A percentile compares a stretch with the other conserved stretches of the same genome.
phyloP scores from a whole-genome alignment of 2,797 vertebrate genomes.

The Falco peregrinus region DNA sequence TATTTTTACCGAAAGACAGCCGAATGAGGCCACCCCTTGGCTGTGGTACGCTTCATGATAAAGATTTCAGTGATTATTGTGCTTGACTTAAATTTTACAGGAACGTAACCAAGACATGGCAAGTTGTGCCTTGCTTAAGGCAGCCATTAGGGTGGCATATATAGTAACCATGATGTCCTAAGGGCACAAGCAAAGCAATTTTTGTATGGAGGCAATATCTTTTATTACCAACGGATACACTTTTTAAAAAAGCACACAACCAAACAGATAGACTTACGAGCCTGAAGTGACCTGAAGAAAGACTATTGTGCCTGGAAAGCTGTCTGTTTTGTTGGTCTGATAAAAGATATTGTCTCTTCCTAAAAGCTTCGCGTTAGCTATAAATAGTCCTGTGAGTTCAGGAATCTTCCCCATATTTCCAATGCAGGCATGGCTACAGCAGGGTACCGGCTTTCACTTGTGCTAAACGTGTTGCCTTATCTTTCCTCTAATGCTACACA shows the following conservation, averaged over 20 bases:
- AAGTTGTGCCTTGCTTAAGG: not conserved
- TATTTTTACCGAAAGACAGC: not conserved
- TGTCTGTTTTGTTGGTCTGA: not conserved
- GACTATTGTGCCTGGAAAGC: not conserved
- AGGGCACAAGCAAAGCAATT: not conserved
- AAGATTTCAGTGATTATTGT: not conserved
- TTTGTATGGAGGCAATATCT: not conserved
- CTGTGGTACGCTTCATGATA: not conserved
- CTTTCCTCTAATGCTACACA: not conserved
- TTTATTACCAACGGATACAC: not conserved
- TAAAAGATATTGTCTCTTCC: not conserved
- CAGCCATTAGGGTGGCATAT: not conserved
- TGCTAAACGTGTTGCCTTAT: not conserved
- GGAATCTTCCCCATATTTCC: not conserved
- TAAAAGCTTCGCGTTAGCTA: not conserved
- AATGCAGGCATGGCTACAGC: not conserved
- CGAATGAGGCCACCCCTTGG: conserved; percentile 17
- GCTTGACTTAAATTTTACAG: not conserved
- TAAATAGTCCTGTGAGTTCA: not conserved
- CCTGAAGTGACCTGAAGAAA: not conserved
- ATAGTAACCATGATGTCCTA: not conserved
- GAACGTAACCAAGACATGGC: not conserved
- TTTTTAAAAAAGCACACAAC: not conserved
- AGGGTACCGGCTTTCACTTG: not conserved
- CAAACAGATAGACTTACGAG: not conserved